Percentiles rank a stretch among this genome's conserved stretches.
Conservation (phyloP, 2,113 vertebrate species). For the Solea senegalensis region DNA sequence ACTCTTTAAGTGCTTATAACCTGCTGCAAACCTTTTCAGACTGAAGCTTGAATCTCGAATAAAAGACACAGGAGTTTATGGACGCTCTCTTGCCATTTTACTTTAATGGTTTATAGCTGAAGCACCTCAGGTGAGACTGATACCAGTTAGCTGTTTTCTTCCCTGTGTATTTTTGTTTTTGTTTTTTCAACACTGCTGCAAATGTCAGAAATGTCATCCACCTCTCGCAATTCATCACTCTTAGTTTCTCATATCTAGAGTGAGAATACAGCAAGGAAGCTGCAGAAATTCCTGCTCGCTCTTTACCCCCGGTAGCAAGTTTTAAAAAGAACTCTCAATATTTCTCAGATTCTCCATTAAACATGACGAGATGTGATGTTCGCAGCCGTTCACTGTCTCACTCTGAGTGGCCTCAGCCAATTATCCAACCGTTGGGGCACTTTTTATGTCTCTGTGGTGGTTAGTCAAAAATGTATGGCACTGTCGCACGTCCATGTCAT, state of each 20-base stretch:
- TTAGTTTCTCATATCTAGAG: not conserved
- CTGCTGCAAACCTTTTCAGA: no score
- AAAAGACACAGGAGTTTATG: no score
- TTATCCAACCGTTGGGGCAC: conserved; percentile 48
- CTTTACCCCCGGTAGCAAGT: not conserved
- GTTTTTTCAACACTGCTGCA: no score
- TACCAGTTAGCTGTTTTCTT: no score
- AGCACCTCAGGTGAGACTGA: no score
- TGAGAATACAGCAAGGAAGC: not conserved
- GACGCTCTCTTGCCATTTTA: no score
- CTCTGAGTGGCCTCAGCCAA: conserved; percentile 49
- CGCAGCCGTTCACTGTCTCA: conserved; percentile 45
- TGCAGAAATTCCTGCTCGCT: not conserved
- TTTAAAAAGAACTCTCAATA: not conserved
- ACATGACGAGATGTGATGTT: conserved; percentile 45
- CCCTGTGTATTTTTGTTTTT: no score
- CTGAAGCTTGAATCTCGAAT: no score
- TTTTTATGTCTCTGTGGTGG: conserved; percentile 51
- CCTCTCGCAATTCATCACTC: conserved; percentile 11
- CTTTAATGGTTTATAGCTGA: no score
- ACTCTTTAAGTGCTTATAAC: no score
- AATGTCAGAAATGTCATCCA: conserved; percentile 11
- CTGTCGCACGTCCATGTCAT: conserved; percentile 46
- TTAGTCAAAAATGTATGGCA: conserved; percentile 49
- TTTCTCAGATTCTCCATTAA: conserved; percentile 51